Base-by-base conservation (phyloP, 2,797 vertebrate species). In the Melanotaenia boesemani region DNA sequence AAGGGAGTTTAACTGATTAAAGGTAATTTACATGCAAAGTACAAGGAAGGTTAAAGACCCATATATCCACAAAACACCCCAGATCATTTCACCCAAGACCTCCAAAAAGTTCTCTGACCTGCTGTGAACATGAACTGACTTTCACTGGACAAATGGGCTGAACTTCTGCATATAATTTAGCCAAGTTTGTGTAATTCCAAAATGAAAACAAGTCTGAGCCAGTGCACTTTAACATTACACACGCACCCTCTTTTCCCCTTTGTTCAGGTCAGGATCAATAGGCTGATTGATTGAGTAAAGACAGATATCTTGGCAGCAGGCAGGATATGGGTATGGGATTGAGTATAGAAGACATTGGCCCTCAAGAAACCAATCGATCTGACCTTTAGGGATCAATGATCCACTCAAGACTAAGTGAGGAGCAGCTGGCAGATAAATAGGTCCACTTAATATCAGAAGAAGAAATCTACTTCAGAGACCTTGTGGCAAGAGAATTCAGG, bases 331-430 rank as follows among this genome's bases (percentile, higher is more conserved):
- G 44, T 75, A 74, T 57, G 41, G 67, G 52, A 90, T 76, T 76
- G 73, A 85, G 83, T 81, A 83, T 67, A 70, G 77, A 64, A 77
- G 74, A 89, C 76, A 63, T 0, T 36, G 63, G 83, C 66, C 83
- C 74, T 88, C 66, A 76, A 89, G 81, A 87, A 86, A 85, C 59
- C 67, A 71, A 88, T 90, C 24, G 68, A 91, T 86, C 74, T 72
- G 78, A 90, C 89, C 78, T 88, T 86, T 81, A 66, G 26, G 68
- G 84, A 88, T 93, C 82, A 4, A 92, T 88, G 70, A 76, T 69
- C 77, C 24, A 82, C 77, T 86, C 74, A 32, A 71, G 70, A 74
- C 77, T 76, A 86, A 89, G 74, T 79, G 84, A 90, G 74, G 70
- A 64, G 79, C 20, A 50, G 72, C 76, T 70, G 74, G 78, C 74